phyloP scores from a whole-genome alignment of 2,888 invertebrate genomes.

The Agrochola lota region DNA sequence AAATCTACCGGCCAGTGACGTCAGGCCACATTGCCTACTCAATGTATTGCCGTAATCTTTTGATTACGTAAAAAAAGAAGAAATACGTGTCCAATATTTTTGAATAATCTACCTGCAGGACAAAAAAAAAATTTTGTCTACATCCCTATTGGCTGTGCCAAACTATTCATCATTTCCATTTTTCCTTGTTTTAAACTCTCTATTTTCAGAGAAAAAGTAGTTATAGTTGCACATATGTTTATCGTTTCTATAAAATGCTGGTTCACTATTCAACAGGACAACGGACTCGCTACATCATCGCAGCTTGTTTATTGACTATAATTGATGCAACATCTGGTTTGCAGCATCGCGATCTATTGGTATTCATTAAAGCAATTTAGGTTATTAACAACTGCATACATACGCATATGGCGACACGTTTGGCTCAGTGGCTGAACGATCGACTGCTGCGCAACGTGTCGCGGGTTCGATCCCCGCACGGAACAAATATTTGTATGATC shows the following conservation, averaged over 20 bases:
- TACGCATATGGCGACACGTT: too few species aligned
- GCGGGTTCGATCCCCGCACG: too few species aligned
- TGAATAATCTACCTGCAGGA: too few species aligned
- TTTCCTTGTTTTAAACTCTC: background rate
- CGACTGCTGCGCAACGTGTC: too few species aligned
- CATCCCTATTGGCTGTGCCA: background rate
- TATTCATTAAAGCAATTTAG: slow-evolving; percentile 56
- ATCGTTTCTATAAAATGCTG: slow-evolving; percentile 6
- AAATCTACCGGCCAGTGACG: too few species aligned
- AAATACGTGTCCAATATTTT: too few species aligned
- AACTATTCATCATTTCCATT: background rate
- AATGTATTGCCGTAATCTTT: too few species aligned
- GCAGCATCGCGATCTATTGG: slow-evolving; percentile 53
- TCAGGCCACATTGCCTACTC: too few species aligned
- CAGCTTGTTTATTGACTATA: slow-evolving; percentile 51
- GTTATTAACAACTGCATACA: slow-evolving; percentile 39
- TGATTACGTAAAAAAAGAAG: too few species aligned
- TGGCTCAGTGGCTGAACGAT: too few species aligned
- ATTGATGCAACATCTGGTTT: slow-evolving; percentile 61
- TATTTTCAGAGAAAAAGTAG: background rate
- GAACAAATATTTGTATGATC: too few species aligned
- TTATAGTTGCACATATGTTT: background rate
- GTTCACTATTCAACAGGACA: slow-evolving; percentile 18
- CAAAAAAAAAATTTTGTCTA: too few species aligned
- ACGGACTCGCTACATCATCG: slow-evolving; percentile 30